Evolutionary conservation across 2,888 invertebrate genomes (phyloP).

Genomic region (Cactoblastis cactorum): DNA sequence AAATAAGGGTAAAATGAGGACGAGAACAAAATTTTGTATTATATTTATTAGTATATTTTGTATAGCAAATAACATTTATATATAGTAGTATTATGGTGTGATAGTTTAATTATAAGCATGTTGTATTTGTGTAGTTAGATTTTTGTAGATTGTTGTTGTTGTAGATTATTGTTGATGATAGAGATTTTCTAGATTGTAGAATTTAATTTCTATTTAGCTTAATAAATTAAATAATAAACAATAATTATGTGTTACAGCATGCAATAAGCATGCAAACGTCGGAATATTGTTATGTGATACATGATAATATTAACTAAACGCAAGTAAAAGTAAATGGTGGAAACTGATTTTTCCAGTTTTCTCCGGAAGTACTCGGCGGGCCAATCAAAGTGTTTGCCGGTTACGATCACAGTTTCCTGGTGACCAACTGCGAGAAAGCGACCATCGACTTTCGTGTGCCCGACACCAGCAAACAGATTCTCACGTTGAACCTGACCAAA

Average conservation of each 20-base stretch:
- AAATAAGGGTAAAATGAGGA: constrained; percentile 5
- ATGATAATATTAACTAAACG: too few species aligned
- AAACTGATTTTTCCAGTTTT: constrained; percentile 52
- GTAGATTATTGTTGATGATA: too few species aligned
- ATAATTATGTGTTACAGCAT: too few species aligned
- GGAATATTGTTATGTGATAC: too few species aligned
- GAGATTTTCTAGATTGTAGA: too few species aligned
- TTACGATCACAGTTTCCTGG: constrained; percentile 92
- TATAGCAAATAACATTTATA: background rate
- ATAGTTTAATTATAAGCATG: background rate
- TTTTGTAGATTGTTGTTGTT: too few species aligned
- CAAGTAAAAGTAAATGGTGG: background rate
- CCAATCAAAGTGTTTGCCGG: constrained; percentile 86
- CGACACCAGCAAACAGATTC: constrained; percentile 82
- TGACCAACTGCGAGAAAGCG: constrained; percentile 70
- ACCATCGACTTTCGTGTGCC: constrained; percentile 83
- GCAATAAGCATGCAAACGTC: too few species aligned
- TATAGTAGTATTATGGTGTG: background rate
- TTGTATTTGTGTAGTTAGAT: background rate
- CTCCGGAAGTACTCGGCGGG: constrained; percentile 55
- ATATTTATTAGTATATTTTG: background rate
- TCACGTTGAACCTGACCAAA: constrained; percentile 80
- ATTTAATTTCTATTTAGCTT: too few species aligned
- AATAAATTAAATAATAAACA: too few species aligned
- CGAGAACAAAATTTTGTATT: background rate